These are phyloP conservation scores for Silurus asotus DNA, from an alignment of 2,113 vertebrate genomes.

Conservation along the genomic window DNA sequence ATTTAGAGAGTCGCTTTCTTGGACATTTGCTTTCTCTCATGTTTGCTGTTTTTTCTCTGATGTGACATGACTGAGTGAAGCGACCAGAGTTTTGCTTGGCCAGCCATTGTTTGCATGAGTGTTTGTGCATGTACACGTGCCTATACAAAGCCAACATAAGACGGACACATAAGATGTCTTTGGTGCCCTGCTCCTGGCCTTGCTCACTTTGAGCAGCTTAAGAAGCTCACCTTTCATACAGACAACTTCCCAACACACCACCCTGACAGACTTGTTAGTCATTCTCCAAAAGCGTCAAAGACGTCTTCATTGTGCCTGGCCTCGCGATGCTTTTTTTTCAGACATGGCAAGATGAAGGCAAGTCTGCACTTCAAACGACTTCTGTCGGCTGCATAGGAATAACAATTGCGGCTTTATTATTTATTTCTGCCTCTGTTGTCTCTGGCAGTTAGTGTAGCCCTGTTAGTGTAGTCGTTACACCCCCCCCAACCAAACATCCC, in stretches of 20 bases:
- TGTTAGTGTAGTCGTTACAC: conserved; percentile 43
- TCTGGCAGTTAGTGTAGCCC: conserved; percentile 56
- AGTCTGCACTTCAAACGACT: conserved; percentile 54
- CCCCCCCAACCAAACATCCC: background rate
- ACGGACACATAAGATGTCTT: conserved; percentile 9
- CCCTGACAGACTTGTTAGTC: conserved; percentile 35
- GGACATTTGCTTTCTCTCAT: background rate
- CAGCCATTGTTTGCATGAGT: background rate
- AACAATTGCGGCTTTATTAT: conserved; percentile 56
- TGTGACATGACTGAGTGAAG: background rate
- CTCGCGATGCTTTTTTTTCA: conserved; percentile 40
- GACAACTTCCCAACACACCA: conserved; percentile 16
- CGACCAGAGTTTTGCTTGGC: background rate
- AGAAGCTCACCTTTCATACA: conserved; percentile 32
- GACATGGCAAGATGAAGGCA: conserved; percentile 46
- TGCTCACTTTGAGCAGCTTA: conserved; percentile 29
- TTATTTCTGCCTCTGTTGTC: conserved; percentile 59
- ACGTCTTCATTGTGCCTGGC: conserved; percentile 49
- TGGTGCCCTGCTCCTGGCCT: conserved; percentile 3
- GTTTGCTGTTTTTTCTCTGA: background rate
- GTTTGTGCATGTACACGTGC: background rate
- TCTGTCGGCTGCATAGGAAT: conserved; percentile 52
- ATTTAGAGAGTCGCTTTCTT: background rate
- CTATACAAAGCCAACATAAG: background rate
- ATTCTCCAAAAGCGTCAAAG: conserved; percentile 53